These are phyloP conservation scores for Craniophora ligustri DNA, from an alignment of 2,888 invertebrate species.

Conservation along the genomic window DNA sequence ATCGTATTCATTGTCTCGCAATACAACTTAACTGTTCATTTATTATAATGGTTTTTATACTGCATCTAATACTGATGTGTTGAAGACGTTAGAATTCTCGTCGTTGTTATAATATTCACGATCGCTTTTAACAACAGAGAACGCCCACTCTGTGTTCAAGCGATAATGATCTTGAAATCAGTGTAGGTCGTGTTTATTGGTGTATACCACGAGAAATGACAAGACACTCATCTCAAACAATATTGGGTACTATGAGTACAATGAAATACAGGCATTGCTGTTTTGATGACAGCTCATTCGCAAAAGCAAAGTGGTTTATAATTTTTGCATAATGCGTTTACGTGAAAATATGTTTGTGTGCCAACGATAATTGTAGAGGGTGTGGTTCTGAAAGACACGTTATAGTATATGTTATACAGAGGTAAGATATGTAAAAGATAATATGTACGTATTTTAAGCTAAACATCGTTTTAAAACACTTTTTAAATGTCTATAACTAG, in stretches of 20 bases:
- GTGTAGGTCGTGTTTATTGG: slow-evolving; percentile 84
- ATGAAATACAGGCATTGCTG: slow-evolving; percentile 42
- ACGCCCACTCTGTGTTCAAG: slow-evolving; percentile 73
- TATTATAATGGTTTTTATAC: slow-evolving; percentile 71
- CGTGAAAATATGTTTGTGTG: slow-evolving; percentile 50
- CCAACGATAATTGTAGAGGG: slow-evolving; percentile 63
- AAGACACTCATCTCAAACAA: slow-evolving; percentile 59
- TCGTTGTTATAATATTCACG: slow-evolving; percentile 79
- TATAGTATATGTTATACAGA: slow-evolving; percentile 23
- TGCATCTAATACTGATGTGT: slow-evolving; percentile 62
- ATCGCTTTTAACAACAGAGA: slow-evolving; percentile 72
- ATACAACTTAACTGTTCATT: slow-evolving; percentile 76
- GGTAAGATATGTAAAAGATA: too few species aligned
- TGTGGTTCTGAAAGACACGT: slow-evolving; percentile 58
- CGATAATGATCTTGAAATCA: slow-evolving; percentile 84
- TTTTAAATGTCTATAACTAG: too few species aligned
- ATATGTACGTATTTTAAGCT: too few species aligned
- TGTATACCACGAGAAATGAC: slow-evolving; percentile 55
- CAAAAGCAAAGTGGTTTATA: slow-evolving; percentile 26
- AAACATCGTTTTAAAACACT: too few species aligned
- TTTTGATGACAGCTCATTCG: slow-evolving; percentile 34
- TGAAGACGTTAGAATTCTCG: slow-evolving; percentile 64
- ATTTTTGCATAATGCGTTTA: slow-evolving; percentile 24
- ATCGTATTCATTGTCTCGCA: slow-evolving; percentile 76
- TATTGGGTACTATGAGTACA: slow-evolving; percentile 52